phyloP scores from a whole-genome alignment of 2,888 invertebrate species.

The Neoascia interrupta region DNA sequence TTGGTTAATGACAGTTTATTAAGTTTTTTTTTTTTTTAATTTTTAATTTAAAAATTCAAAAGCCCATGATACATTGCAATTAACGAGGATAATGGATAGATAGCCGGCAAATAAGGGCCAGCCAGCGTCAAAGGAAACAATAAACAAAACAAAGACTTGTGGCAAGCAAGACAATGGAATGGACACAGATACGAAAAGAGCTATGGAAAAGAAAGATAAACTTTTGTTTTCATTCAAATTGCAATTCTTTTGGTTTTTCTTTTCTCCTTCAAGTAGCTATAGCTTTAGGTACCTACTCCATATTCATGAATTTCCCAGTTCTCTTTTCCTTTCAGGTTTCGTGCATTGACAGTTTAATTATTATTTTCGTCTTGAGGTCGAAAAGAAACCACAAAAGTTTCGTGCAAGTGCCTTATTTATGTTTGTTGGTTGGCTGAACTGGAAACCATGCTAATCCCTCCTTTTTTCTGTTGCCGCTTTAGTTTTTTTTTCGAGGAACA shows the following conservation, averaged over 20 bases:
- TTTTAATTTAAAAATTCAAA: slow-evolving; percentile 58
- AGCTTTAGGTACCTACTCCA: too few relatives aligned
- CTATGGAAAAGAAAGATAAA: slow-evolving; percentile 15
- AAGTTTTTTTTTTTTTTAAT: slow-evolving; percentile 63
- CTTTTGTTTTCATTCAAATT: slow-evolving; percentile 63
- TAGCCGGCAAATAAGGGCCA: not conserved
- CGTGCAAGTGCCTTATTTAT: slow-evolving; percentile 4
- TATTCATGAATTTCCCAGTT: too few relatives aligned
- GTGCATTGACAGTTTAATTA: slow-evolving; percentile 53
- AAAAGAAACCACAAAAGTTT: slow-evolving; percentile 13
- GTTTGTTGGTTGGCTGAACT: slow-evolving; percentile 30
- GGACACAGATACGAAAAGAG: slow-evolving; percentile 1
- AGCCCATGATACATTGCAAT: slow-evolving; percentile 61
- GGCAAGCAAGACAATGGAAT: not conserved
- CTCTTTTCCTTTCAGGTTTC: not conserved
- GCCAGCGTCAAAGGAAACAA: not conserved
- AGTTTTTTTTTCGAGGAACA: not conserved
- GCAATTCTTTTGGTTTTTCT: slow-evolving; percentile 39
- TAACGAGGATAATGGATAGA: slow-evolving; percentile 55
- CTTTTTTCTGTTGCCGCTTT: slow-evolving; percentile 12
- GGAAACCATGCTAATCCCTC: slow-evolving; percentile 42
- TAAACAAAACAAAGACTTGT: not conserved
- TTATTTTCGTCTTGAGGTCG: slow-evolving; percentile 50
- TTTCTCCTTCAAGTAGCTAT: not conserved
- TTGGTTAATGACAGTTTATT: slow-evolving; percentile 60